Evolutionary conservation across 1,140 invertebrate genomes (phyloP).

Genomic region (Pseudoatta argentina): DNA sequence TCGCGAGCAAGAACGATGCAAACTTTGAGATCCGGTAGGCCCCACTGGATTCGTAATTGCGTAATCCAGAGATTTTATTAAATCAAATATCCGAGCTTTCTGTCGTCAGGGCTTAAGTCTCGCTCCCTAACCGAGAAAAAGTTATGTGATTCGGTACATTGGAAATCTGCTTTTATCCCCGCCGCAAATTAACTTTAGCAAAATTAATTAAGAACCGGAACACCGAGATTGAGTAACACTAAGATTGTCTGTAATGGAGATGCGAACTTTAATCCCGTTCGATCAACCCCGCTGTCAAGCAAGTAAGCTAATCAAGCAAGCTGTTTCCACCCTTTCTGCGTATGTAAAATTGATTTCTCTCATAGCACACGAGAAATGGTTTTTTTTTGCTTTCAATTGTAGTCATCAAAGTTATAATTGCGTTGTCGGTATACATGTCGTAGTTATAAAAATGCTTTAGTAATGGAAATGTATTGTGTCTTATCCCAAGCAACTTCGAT

Average conservation of each 20-base stretch:
- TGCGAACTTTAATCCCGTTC: conserved; percentile 78
- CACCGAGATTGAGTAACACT: conserved; percentile 64
- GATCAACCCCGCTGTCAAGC: conserved; percentile 71
- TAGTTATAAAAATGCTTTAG: conserved; percentile 16
- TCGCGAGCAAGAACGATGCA: conserved; percentile 67
- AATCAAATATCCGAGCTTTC: conserved; percentile 73
- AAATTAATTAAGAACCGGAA: conserved; percentile 83
- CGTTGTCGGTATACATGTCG: conserved; percentile 27
- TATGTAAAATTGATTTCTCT: conserved; percentile 49
- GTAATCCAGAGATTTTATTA: conserved; percentile 76
- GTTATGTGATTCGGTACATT: conserved; percentile 77
- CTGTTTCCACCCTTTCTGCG: neutral
- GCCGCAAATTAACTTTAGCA: conserved; percentile 82
- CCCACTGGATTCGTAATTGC: conserved; percentile 71
- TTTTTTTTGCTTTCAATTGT: conserved; percentile 23
- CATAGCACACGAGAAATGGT: neutral
- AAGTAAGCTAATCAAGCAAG: conserved; percentile 45
- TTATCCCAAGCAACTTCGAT: conserved; percentile 7
- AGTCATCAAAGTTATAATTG: conserved; percentile 10
- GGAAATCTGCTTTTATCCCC: conserved; percentile 75
- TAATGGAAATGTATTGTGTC: conserved; percentile 15
- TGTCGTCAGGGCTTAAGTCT: conserved; percentile 74
- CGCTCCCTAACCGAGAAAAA: conserved; percentile 66
- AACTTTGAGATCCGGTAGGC: conserved; percentile 78
- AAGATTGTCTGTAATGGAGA: conserved; percentile 76